Base-by-base conservation (phyloP, 1,140 invertebrate species). In the Hirudo medicinalis region DNA sequence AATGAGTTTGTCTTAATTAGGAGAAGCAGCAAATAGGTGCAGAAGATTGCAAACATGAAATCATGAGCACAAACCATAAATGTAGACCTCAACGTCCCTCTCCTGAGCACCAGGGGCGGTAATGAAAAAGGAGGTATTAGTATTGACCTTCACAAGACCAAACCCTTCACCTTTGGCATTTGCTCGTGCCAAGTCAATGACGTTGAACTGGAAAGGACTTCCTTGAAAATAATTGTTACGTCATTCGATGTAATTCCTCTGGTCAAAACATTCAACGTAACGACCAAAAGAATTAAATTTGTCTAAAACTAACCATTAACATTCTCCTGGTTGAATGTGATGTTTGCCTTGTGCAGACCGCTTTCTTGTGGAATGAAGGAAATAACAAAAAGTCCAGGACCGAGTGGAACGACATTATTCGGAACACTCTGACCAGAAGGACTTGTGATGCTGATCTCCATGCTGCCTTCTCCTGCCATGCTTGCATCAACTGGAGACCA, bases 291-390 rank as follows among this genome's bases (percentile, higher is more conserved):
- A 36, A 36, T 36, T 36, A 36, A 36, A 36, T 36, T 2, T 36
- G 32, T 36, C 32, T 3, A 13, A 22, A 32, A 73, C 60, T 77
- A 80, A 85, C 92, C 92, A 69, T 92, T 93, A 11, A 98, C 93
- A 82, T 93, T 89, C 79, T 97, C 90, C 17, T 96, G 95, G 83
- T 99, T 99, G 82, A 98, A 99, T 40, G 92, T 91, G 19, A 99
- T 91, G 80, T 92, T 93, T 74, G 97, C 92, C 53, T 92, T 87
- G 82, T 99, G 95, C 81, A 94, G 91, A 77, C 89, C 90, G 27
- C 90, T 87, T 82, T 97, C 92, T 43, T 91, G 88, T 40, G 94
- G 94, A 70, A 94, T 89, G 81, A 98, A 99, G 75, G 90, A 91
- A 69, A 98, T 93, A 68, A 92, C 91, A 83, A 97, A 98, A 75